These are phyloP conservation scores for Panthera tigris DNA, from an alignment of 2,113 vertebrate genomes.

Conservation along the genomic window DNA sequence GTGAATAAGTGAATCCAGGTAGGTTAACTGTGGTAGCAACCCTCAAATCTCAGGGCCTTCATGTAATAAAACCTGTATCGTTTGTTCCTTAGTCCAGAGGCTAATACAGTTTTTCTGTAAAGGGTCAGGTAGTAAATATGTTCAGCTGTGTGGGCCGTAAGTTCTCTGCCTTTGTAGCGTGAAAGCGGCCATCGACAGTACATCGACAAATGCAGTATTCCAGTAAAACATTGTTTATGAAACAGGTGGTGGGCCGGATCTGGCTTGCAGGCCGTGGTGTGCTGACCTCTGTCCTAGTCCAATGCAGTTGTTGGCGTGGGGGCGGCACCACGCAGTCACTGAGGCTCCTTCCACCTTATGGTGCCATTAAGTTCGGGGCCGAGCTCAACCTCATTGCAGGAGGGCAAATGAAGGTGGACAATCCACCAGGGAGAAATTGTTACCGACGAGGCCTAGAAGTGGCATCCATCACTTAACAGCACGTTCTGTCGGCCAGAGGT, in stretches of 20 bases:
- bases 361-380: background rate
- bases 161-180: background rate
- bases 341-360: background rate
- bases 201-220: no score
- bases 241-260: no score
- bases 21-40: background rate
- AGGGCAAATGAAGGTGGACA: background rate
- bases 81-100: background rate
- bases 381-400: background rate
- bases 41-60: background rate
- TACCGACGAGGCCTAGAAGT: background rate
- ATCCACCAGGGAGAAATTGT: background rate
- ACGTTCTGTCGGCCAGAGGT: background rate
- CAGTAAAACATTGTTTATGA: background rate
- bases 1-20: background rate
- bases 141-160: background rate
- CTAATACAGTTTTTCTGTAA: background rate
- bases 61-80: background rate
- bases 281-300: background rate
- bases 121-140: background rate
- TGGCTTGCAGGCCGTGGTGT: background rate
- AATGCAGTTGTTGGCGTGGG: background rate
- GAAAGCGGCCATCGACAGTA: background rate
- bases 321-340: background rate
- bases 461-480: accelerated